Conservation (phyloP, 2,113 vertebrate genomes). For the Choloepus hoffmanni region DNA sequence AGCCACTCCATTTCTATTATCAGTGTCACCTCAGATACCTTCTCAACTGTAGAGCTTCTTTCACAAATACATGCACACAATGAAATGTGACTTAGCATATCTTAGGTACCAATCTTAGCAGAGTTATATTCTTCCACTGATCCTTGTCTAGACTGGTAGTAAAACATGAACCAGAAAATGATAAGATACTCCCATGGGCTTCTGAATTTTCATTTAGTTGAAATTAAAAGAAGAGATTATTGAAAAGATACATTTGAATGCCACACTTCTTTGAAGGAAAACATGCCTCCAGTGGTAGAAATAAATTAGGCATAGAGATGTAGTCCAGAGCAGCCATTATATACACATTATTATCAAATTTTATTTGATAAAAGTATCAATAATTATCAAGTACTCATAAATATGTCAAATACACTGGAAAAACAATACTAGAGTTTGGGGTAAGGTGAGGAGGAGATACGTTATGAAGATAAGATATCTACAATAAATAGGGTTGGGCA, state of each 20-base stretch:
- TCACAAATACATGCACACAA: constrained; percentile 3
- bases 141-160: neutral
- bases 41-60: neutral
- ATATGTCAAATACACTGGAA: neutral
- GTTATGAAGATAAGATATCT: neutral
- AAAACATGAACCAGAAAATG: neutral
- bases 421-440: neutral
- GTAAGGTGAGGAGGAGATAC: neutral
- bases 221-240: constrained; percentile 51
- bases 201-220: neutral
- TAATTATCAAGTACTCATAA: neutral
- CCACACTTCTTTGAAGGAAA: neutral
- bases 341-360: neutral
- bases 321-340: neutral
- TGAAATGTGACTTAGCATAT: neutral
- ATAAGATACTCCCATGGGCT: neutral
- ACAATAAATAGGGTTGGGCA: neutral
- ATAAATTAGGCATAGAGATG: neutral
- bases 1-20: neutral
- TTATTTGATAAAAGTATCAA: neutral
- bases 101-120: neutral
- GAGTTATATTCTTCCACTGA: neutral
- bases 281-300: neutral
- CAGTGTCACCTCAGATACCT: neutral
- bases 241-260: constrained; percentile 12